Evolutionary conservation across 1,140 invertebrate genomes (phyloP), one percentile per base, ranked within the genome.

Genomic region (Onthophagus taurus): DNA sequence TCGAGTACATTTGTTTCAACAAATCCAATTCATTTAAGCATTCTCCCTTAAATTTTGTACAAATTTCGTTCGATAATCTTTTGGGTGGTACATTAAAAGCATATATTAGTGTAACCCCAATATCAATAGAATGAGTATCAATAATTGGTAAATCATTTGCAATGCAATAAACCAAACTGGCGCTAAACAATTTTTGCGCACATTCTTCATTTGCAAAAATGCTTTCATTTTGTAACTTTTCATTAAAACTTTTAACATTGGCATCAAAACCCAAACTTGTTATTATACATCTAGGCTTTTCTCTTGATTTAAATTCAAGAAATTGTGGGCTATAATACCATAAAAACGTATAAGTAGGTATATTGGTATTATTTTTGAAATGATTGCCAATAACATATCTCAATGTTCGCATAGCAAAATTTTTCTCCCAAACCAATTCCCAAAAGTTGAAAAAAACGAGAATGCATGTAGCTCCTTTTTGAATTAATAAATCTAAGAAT

Each of bases 231-330:
- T n/a, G n/a, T n/a, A n/a, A n/a, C n/a, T n/a, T n/a, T n/a, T n/a
- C 23, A 26, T 26, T 26, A 7, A 26, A 26, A n/a, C 6, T 26
- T 7, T 26, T n/a, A 7, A 26, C 6, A 26, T 26, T n/a, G 1
- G 29, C 9, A n/a, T 41, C 21, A 7, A 20, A 26, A 29, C 21
- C 23, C 4, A 41, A 2, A 26, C 29, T 21, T 26, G 29, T n/a
- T 8, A 41, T 26, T 23, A 41, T 14, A 41, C 38, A 41, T 17
- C 38, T 26, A 14, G 38, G 38, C n/a, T 41, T 41, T 41, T 2
- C 4, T n/a, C n/a, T n/a, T n/a, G n/a, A n/a, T n/a, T n/a, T 16
- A 17, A 4, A 12, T 30, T 17, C n/a, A 41, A 26, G 11, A 41
- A 26, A 8, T 4, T 20, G 3, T 3, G 5, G 12, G 29, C 24